phyloP scores from a whole-genome alignment of 2,797 vertebrate species.

The Platyrinchus mystaceus region DNA sequence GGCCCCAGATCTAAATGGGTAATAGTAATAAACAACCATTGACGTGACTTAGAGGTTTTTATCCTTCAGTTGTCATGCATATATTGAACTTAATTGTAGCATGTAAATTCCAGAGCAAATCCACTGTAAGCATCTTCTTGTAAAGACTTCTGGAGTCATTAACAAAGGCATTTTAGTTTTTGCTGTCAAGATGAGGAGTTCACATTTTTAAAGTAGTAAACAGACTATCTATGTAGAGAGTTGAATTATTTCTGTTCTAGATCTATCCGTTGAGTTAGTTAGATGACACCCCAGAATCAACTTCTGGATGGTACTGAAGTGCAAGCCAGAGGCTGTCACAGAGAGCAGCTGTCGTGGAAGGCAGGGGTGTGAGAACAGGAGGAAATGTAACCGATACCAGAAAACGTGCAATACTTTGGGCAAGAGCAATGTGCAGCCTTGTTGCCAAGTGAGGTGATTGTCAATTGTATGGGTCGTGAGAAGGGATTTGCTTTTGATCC shows the following conservation, averaged over 20 bases:
- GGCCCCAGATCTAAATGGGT: not conserved
- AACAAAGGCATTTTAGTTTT: not conserved
- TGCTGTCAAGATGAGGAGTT: not conserved
- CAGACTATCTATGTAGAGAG: not conserved
- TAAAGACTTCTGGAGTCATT: not conserved
- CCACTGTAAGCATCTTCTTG: not conserved
- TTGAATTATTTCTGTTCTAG: not conserved
- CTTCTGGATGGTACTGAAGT: not conserved
- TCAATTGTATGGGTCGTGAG: not conserved
- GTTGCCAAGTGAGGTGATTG: not conserved
- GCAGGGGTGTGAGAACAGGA: not conserved
- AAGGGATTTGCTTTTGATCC: not conserved
- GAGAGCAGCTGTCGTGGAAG: not conserved
- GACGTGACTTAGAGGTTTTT: not conserved
- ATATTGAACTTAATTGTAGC: not conserved
- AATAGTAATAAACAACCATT: not conserved
- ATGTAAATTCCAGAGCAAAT: not conserved
- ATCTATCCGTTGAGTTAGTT: not conserved
- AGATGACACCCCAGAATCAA: not conserved
- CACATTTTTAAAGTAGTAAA: not conserved
- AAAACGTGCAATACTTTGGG: not conserved
- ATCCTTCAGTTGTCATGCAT: not conserved
- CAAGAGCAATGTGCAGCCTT: not conserved
- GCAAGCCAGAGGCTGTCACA: not conserved
- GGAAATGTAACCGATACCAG: accelerated